phyloP scores from a whole-genome alignment of 2,113 vertebrate genomes.

The Cacatua alba region DNA sequence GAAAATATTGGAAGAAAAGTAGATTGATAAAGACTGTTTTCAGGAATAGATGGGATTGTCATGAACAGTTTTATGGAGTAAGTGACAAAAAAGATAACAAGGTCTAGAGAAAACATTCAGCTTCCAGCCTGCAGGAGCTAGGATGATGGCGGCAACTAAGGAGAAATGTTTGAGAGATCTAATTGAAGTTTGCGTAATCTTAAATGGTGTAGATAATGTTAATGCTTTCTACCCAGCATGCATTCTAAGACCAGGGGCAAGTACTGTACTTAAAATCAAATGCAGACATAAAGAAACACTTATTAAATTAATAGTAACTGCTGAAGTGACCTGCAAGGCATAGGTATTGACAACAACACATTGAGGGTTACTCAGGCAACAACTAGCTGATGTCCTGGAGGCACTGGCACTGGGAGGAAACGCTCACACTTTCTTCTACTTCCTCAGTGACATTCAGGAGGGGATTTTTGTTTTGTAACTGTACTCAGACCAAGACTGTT shows the following conservation, averaged over 20 bases:
- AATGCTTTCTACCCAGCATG: slow-evolving; percentile 73
- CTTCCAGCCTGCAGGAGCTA: slow-evolving; percentile 12
- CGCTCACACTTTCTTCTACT: slow-evolving; percentile 27
- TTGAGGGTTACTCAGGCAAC: slow-evolving; percentile 43
- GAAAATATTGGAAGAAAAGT: neutral
- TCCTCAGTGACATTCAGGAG: neutral
- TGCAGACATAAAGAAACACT: slow-evolving; percentile 63
- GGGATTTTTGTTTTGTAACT: slow-evolving; percentile 50
- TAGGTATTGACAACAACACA: slow-evolving; percentile 56
- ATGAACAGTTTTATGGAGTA: neutral
- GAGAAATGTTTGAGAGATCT: slow-evolving; percentile 42
- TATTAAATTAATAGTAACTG: slow-evolving; percentile 71
- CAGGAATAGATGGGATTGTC: neutral
- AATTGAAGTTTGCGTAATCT: slow-evolving; percentile 70
- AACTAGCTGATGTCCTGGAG: slow-evolving; percentile 67
- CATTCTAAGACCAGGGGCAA: slow-evolving; percentile 71
- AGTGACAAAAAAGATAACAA: slow-evolving; percentile 9
- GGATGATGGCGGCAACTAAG: neutral
- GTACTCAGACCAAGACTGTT: neutral
- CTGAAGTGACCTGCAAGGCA: slow-evolving; percentile 74
- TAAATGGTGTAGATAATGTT: slow-evolving; percentile 72
- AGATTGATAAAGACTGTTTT: neutral
- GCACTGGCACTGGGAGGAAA: neutral
- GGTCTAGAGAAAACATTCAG: slow-evolving; percentile 7
- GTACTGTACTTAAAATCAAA: slow-evolving; percentile 65